Base-by-base conservation (phyloP, 2,797 vertebrate genomes). In the Babyrousa celebensis region DNA sequence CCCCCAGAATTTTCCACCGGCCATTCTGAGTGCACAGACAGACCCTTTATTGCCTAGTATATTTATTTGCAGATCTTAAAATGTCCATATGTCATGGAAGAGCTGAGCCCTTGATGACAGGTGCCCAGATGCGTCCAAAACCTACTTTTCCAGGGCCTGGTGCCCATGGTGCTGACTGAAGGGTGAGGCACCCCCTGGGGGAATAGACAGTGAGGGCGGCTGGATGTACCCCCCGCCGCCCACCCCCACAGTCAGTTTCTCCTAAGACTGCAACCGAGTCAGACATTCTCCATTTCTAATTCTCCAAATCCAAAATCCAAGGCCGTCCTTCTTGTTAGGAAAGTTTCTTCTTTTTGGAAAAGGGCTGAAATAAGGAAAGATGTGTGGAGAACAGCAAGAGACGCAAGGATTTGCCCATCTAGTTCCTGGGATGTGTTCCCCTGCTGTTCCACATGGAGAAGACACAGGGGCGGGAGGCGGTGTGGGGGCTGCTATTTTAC, bases 21-120 rank as follows among this genome's bases (percentile, higher is more conserved):
- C 48, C 67, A 56, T 16, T 92, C 87, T 72, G 65, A 84, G 60
- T 74, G 85, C 65, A 93, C 89, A 90, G 83, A 62, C 77, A 89
- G 68, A 12, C 9, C 56, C 93, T 97, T 91, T 77, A 85, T 62
- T 95, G 54, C 87, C 72, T 75, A 36, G 12, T 5, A 23, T 88
- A 86, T 94, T 96, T 95, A 93, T 79, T 78, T 96, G 56, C 54
- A 80, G 72, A 75, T 91, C 65, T 95, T 79, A 83, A 94, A 88
- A 94, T 71, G 65, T 90, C 85, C 54, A 52, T 74, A 85, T 85
- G 91, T 93, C 95, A 93, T 90, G 96, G 94, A 90, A 96, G 63
- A 75, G 21, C 77, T 58, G 89, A 97, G 91, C 58, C 36, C 92
- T 91, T n/a, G 23, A 62, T 92, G 82, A 96, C 95, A 97, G 84